Evolutionary conservation across 2,113 vertebrate genomes (phyloP), one percentile per base, ranked within the genome.

Genomic region (Hirundichthys speculiger): DNA sequence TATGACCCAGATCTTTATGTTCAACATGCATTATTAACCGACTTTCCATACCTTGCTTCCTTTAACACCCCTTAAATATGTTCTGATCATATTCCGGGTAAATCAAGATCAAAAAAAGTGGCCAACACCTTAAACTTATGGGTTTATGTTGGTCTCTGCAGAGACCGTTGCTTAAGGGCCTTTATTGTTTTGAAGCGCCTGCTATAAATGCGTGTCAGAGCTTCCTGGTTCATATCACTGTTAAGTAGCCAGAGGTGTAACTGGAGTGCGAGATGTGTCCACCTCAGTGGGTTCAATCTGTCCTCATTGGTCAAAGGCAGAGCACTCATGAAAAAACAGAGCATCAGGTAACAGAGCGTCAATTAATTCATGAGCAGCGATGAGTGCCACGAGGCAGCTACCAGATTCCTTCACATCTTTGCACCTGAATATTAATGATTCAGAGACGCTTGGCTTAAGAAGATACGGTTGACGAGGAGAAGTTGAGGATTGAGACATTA

Each of bases 341-440:
- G 73, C 89, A 72, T 93, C 85, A 73, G 43, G 63, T 90, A 46
- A 89, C 84, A 66, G 24, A 16, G 25, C 43, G 20, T 94, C 25
- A 92, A 94, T 92, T 90, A n/a, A 92, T 92, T 94, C 48, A 94
- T 62, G 41, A 40, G n/a, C 55, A 73, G 27, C 78, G 83, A 80
- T 79, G 72, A 87, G 66, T 58, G 16, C 24, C 65, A 39, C 27
- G 13, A 77, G 64, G 66, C 64, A 69, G 80, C 88, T 78, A 92
- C 65, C 85, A 91, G 89, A 90, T 88, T 88, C 76, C 69, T 78
- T 59, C 46, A 73, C 73, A 68, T 62, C 64, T 74, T 66, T 65
- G 80, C 74, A 43, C 82, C 63, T 67, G 85, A 91, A 88, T 92
- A 91, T 90, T 88, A 70, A 89, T 83, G 55, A 80, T 60, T 63